Evolutionary conservation across 2,113 vertebrate genomes (phyloP).

Genomic region (Xiphophorus couchianus): DNA sequence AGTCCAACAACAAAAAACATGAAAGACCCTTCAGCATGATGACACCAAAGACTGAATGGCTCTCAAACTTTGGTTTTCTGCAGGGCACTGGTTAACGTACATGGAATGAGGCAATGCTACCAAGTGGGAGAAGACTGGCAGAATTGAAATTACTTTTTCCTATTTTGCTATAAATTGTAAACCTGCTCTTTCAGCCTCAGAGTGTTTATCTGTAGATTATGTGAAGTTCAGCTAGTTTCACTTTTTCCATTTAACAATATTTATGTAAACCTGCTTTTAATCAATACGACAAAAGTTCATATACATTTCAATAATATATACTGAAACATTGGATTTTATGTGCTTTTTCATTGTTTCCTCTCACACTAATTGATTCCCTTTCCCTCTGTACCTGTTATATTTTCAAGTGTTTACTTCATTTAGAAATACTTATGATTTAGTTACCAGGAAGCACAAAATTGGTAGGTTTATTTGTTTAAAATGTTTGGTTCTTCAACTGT

Average conservation of each 20-base stretch:
- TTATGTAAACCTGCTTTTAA: not conserved
- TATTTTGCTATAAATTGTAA: slow-evolving; percentile 2
- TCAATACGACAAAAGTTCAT: too few relatives aligned
- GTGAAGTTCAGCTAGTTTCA: not conserved
- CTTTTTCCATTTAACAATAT: not conserved
- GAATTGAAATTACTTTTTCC: slow-evolving; percentile 1
- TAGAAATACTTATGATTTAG: not conserved
- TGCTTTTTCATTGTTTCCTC: too few relatives aligned
- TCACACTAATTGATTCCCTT: too few relatives aligned
- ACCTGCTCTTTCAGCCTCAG: slow-evolving; percentile 4
- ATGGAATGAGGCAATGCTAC: slow-evolving; percentile 2
- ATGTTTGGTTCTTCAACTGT: not conserved
- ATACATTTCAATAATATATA: too few relatives aligned
- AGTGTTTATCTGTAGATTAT: not conserved
- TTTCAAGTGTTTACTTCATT: not conserved
- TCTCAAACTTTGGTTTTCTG: slow-evolving; percentile 32
- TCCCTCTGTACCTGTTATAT: too few relatives aligned
- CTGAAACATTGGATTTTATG: too few relatives aligned
- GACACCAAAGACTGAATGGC: slow-evolving; percentile 41
- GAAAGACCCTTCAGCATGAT: slow-evolving; percentile 46
- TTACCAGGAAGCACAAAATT: too few relatives aligned
- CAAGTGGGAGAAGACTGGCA: not conserved
- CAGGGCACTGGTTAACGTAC: slow-evolving; percentile 5
- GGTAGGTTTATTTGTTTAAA: not conserved
- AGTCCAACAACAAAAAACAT: slow-evolving; percentile 57